Evolutionary conservation across 2,888 invertebrate genomes (phyloP).

Genomic region (Drosophila ochracea): DNA sequence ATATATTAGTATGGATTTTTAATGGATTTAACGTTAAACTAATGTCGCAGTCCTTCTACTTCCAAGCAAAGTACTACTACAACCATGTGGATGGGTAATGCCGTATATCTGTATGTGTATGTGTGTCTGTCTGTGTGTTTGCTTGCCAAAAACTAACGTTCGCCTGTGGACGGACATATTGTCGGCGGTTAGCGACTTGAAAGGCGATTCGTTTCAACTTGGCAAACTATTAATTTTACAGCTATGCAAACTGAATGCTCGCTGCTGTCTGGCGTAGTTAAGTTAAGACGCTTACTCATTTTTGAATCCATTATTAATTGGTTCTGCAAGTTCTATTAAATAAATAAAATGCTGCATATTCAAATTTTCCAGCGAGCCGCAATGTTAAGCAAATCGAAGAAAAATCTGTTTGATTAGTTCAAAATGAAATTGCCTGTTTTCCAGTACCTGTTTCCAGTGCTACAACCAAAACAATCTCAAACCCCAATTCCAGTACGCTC

Average conservation of each 20-base stretch:
- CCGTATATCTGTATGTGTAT: slow-evolving; percentile 19
- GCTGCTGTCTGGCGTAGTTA: not conserved
- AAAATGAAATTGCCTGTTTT: slow-evolving; percentile 3
- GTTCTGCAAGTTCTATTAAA: not conserved
- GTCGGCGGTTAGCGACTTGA: slow-evolving; percentile 81
- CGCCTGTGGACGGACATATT: slow-evolving; percentile 74
- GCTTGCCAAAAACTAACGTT: slow-evolving; percentile 20
- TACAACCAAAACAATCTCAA: slow-evolving; percentile 2
- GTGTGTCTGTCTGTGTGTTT: slow-evolving; percentile 28
- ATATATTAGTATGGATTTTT: slow-evolving; percentile 79
- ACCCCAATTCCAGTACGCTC: slow-evolving; percentile 10
- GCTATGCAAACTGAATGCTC: slow-evolving; percentile 10
- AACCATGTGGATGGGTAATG: slow-evolving; percentile 27
- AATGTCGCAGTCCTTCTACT: slow-evolving; percentile 61
- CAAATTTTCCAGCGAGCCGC: not conserved
- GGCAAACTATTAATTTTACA: slow-evolving; percentile 83
- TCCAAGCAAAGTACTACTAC: slow-evolving; percentile 18
- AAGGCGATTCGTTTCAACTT: slow-evolving; percentile 84
- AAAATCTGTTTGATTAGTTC: not conserved
- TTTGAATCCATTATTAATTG: not conserved
- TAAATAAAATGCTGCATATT: not conserved
- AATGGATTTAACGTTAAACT: slow-evolving; percentile 76
- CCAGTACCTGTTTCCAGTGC: slow-evolving; percentile 12
- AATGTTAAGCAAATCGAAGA: not conserved
- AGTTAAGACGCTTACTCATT: slow-evolving; percentile 9